A percentile compares a stretch with the other conserved stretches of the same genome.
Conservation (phyloP, 2,797 vertebrate genomes). For the Anas bernieri region DNA sequence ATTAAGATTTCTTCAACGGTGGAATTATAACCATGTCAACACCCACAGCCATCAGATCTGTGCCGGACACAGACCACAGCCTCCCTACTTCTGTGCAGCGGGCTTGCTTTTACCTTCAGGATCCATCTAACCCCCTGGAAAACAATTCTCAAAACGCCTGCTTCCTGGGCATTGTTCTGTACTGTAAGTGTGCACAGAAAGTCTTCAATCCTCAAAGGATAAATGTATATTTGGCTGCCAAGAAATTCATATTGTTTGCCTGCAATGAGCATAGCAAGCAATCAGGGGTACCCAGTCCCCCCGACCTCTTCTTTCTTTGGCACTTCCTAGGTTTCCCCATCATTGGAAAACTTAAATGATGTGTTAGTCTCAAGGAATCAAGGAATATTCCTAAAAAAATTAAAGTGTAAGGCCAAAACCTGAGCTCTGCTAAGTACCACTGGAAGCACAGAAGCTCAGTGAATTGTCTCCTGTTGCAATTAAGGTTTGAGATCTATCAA, state of each 20-base stretch:
- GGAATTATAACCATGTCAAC: neutral
- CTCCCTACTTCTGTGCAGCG: neutral
- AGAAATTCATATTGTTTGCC: neutral
- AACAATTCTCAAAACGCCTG: neutral
- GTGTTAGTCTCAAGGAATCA: neutral
- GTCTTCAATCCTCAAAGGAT: neutral
- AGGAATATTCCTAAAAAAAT: neutral
- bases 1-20: neutral
- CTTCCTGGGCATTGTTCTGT: neutral
- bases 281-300: neutral
- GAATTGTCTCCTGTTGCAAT: conserved; percentile 18
- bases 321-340: neutral
- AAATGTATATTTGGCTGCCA: neutral
- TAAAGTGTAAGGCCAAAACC: neutral
- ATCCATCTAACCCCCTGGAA: neutral
- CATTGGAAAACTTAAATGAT: neutral
- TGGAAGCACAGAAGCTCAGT: neutral
- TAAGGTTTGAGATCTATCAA: conserved; percentile 43
- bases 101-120: neutral
- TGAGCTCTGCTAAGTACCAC: neutral
- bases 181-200: neutral
- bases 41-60: neutral
- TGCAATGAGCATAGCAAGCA: neutral
- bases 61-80: neutral
- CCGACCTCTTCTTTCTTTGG: neutral